Percentiles rank a stretch among this genome's conserved stretches.
Evolutionary conservation across 2,888 invertebrate genomes (phyloP).

Genomic region (Meghimatium bilineatum): DNA sequence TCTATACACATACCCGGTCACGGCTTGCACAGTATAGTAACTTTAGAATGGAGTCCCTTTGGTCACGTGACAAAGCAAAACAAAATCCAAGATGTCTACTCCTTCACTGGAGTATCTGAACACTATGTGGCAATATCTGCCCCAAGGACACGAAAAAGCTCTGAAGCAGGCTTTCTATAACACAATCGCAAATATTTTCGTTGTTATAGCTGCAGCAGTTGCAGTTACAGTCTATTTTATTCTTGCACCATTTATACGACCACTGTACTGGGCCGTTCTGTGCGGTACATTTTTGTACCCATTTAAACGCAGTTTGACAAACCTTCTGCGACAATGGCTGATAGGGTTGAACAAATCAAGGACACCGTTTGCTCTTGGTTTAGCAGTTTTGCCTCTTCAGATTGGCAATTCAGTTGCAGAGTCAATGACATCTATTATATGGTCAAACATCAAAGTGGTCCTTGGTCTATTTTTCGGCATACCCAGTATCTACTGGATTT

Average conservation of each 20-base stretch:
- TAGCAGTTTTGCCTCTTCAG: slow-evolving; percentile 82
- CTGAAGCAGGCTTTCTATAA: slow-evolving; percentile 94
- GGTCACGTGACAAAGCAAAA: slow-evolving; percentile 27
- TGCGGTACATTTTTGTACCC: slow-evolving; percentile 99
- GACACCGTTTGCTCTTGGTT: slow-evolving; percentile 78
- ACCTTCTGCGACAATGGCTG: slow-evolving; percentile 86
- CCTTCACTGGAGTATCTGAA: slow-evolving; percentile 63
- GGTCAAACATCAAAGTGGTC: slow-evolving; percentile 83
- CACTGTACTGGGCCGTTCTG: slow-evolving; percentile 95
- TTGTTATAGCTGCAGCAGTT: slow-evolving; percentile 82
- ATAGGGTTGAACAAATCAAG: slow-evolving; percentile 69
- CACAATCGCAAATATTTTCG: slow-evolving; percentile 87
- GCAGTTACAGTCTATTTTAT: slow-evolving; percentile 77
- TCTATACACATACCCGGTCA: too few relatives aligned
- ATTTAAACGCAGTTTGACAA: slow-evolving; percentile 89
- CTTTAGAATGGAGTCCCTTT: background rate
- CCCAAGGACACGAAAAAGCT: slow-evolving; percentile 83
- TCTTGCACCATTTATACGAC: slow-evolving; percentile 93
- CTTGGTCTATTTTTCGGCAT: slow-evolving; percentile 77
- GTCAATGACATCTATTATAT: slow-evolving; percentile 84
- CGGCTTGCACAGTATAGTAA: too few relatives aligned
- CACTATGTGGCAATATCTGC: slow-evolving; percentile 63
- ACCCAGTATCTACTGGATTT: slow-evolving; percentile 82
- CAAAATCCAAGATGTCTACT: slow-evolving; percentile 41
- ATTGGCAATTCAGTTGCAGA: slow-evolving; percentile 87